Evolutionary conservation across 2,888 invertebrate species (phyloP).

Genomic region (Muschampia plurimacula): DNA sequence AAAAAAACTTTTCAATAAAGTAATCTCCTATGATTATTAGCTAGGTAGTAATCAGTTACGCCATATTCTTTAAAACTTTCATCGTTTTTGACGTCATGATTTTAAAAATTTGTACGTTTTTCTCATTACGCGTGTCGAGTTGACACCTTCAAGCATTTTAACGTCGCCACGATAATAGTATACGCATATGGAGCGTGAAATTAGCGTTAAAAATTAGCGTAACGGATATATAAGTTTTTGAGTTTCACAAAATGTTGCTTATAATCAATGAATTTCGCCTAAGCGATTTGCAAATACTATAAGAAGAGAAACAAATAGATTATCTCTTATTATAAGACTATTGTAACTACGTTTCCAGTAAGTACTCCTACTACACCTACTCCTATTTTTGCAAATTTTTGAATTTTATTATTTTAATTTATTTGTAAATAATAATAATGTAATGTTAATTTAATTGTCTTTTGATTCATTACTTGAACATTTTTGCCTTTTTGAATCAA

Average conservation of each 20-base stretch:
- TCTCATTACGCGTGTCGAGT: slow-evolving; percentile 38
- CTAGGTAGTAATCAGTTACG: slow-evolving; percentile 19
- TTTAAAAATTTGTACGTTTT: slow-evolving; percentile 1
- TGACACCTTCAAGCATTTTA: slow-evolving; percentile 66
- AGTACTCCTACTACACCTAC: too few relatives aligned
- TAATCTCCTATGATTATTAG: background rate
- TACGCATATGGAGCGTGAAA: slow-evolving; percentile 62
- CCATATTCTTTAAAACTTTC: slow-evolving; percentile 7
- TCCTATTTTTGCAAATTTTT: too few relatives aligned
- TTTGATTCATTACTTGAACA: too few relatives aligned
- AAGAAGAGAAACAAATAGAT: background rate
- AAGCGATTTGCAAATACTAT: background rate
- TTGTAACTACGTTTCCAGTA: background rate
- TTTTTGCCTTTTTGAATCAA: too few relatives aligned
- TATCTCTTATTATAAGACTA: background rate
- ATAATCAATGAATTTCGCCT: background rate
- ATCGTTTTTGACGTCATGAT: background rate
- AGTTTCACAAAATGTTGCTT: slow-evolving; percentile 2
- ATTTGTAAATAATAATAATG: too few relatives aligned
- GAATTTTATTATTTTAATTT: too few relatives aligned
- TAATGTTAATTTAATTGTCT: too few relatives aligned
- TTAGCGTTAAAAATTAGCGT: slow-evolving; percentile 69
- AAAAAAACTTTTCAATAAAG: too few relatives aligned
- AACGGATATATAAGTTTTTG: slow-evolving; percentile 47
- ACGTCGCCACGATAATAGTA: slow-evolving; percentile 56